These are phyloP conservation scores for Calameuta filiformis DNA, from an alignment of 2,888 invertebrate genomes.

Conservation along the genomic window DNA sequence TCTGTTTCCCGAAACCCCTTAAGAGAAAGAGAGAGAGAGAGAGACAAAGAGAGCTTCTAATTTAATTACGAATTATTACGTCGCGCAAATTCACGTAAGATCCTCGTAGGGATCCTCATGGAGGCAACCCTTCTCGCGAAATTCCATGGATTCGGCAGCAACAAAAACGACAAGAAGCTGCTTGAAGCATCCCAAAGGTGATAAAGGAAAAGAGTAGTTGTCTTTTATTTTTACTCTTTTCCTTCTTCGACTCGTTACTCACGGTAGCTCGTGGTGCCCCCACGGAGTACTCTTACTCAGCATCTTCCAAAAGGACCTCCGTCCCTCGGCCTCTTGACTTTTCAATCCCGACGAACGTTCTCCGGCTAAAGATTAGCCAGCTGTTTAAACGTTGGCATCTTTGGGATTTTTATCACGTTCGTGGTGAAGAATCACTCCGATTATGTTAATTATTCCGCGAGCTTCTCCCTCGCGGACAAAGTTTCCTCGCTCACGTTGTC, in stretches of 20 bases:
- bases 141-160: neutral
- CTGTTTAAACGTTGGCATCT: slow-evolving; percentile 40
- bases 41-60: slow-evolving; percentile 20
- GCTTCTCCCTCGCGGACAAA: slow-evolving; percentile 39
- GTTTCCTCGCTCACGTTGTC: slow-evolving; percentile 45
- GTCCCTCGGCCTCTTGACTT: no score
- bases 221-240: no score
- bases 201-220: no score
- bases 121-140: neutral
- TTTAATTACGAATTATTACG: slow-evolving; percentile 34
- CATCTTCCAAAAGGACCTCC: no score
- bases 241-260: slow-evolving; percentile 14
- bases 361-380: slow-evolving; percentile 37
- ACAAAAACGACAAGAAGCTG: no score
- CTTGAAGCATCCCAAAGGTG: no score
- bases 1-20: no score
- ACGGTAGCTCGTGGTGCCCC: no score
- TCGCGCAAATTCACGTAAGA: slow-evolving; percentile 14
- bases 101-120: no score
- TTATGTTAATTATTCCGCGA: slow-evolving; percentile 53
- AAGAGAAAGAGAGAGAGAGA: no score
- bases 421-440: slow-evolving; percentile 52
- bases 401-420: slow-evolving; percentile 39
- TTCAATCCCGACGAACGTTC: no score
- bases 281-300: no score